Base-by-base conservation (phyloP, 2,113 vertebrate genomes). In the Diadophis punctatus region DNA sequence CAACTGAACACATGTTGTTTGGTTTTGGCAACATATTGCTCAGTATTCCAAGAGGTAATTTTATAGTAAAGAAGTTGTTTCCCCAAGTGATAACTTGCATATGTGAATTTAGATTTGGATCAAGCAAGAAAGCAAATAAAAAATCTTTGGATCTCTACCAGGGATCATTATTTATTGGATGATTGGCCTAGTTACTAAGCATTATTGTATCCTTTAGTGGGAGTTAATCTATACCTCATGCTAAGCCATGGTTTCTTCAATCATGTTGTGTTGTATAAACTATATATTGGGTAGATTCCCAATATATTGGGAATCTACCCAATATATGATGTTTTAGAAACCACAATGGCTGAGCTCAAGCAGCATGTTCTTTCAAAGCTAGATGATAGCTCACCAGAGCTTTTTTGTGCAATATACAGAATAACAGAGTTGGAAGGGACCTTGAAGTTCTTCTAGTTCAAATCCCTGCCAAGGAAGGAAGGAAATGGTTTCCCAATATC, bases 1-100 rank as follows among this genome's bases (percentile, higher is more conserved):
- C 87, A 27, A 43, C 23, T 49, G n/a, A 18, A 46, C 89, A 68
- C 34, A 8, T 48, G 2, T 91, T 91, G 49, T 20, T 5, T 0
- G n/a, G 53, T 51, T 91, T 56, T 52, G 56, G 52, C 0, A 0
- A 4, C 27, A 48, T 12, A 22, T 55, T 85, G 0, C 0, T 68
- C 34, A 48, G 30, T 80, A 91, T 95, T 84, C 43, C 49, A 30
- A 93, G 39, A 6, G 9, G 12, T 53, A 60, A 89, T 92, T 58
- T 85, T 84, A 55, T 49, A 91, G 34, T n/a, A 55, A 58, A 49
- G 30, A 30, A 7, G 60, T 0, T 23, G 18, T 23, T 20, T 95
- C n/a, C 30, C 92, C 74, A 34, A 12, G 89, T 80, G 5, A 3
- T 93, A 34, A 43, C 23, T 39, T 58, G 10, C 43, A n/a, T 92